Evolutionary conservation across 2,888 invertebrate species (phyloP).

Genomic region (Petrolisthes cinctipes): DNA sequence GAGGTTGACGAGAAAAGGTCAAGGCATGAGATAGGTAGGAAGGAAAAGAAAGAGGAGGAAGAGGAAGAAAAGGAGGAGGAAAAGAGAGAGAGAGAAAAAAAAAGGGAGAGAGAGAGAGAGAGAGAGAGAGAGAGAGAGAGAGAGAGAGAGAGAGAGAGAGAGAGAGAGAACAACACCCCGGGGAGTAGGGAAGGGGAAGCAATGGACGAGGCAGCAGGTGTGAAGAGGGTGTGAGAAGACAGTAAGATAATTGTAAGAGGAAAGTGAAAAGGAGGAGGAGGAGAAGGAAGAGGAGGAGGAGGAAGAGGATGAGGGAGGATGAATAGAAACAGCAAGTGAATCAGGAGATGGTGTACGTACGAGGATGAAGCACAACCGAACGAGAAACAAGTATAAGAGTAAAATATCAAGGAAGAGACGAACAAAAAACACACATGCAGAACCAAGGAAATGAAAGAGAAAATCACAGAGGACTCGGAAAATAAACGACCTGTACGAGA

Average conservation of each 20-base stretch:
- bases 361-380: not conserved
- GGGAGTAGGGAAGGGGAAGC: not conserved
- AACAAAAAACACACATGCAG: not conserved
- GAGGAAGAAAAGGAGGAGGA: not conserved
- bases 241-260: not conserved
- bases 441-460: not conserved
- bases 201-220: not conserved
- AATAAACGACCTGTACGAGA: not conserved
- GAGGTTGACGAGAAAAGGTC: not conserved
- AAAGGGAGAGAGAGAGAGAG: not conserved
- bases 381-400: not conserved
- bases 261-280: not conserved
- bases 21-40: not conserved
- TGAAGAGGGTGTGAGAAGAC: not conserved
- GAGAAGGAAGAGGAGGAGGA: not conserved
- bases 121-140: not conserved
- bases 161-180: not conserved
- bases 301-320: not conserved
- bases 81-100: not conserved
- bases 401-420: not conserved
- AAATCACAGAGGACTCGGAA: not conserved
- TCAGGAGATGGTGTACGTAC: not conserved
- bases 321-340: not conserved
- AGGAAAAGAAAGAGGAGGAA: not conserved
- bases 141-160: not conserved